phyloP scores from a whole-genome alignment of 2,888 invertebrate genomes.

The Megastigmus dorsalis region DNA sequence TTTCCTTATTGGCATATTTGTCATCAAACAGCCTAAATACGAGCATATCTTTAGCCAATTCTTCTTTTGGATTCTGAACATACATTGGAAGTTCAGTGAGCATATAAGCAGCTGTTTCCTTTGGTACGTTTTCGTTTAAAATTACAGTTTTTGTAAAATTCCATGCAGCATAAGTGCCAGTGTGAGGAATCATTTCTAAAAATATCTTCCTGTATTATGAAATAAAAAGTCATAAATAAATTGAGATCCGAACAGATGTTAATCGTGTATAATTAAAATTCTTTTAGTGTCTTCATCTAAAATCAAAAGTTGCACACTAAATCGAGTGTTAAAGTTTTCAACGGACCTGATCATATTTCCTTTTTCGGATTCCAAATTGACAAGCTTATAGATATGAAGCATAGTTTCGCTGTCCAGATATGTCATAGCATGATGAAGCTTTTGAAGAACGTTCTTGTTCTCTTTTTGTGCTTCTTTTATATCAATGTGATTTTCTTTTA shows the following conservation, averaged over 20 bases:
- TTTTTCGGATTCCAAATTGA: slow-evolving; percentile 16
- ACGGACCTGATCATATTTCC: slow-evolving; percentile 26
- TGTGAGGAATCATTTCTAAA: slow-evolving; percentile 73
- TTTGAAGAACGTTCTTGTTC: slow-evolving; percentile 68
- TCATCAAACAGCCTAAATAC: slow-evolving; percentile 63
- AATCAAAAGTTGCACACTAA: background rate
- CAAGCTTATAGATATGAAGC: slow-evolving; percentile 1
- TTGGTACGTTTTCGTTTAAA: slow-evolving; percentile 57
- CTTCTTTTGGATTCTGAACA: slow-evolving; percentile 71
- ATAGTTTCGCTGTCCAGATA: slow-evolving; percentile 67
- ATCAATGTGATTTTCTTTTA: slow-evolving; percentile 69
- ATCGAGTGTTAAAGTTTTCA: background rate
- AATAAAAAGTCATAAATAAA: background rate
- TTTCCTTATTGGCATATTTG: slow-evolving; percentile 57
- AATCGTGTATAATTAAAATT: too few species aligned
- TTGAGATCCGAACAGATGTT: too few species aligned
- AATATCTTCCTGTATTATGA: slow-evolving; percentile 72
- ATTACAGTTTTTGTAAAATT: slow-evolving; percentile 72
- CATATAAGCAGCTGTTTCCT: slow-evolving; percentile 65
- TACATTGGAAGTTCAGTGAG: slow-evolving; percentile 73
- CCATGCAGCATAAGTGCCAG: slow-evolving; percentile 74
- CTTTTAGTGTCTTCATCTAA: background rate
- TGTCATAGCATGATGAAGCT: slow-evolving; percentile 65
- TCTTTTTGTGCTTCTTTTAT: slow-evolving; percentile 66
- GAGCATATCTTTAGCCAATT: slow-evolving; percentile 70